A percentile compares a stretch with the other conserved stretches of the same genome.
Evolutionary conservation across 1,140 invertebrate genomes (phyloP).

Genomic region (Teleopsis dalmanni): DNA sequence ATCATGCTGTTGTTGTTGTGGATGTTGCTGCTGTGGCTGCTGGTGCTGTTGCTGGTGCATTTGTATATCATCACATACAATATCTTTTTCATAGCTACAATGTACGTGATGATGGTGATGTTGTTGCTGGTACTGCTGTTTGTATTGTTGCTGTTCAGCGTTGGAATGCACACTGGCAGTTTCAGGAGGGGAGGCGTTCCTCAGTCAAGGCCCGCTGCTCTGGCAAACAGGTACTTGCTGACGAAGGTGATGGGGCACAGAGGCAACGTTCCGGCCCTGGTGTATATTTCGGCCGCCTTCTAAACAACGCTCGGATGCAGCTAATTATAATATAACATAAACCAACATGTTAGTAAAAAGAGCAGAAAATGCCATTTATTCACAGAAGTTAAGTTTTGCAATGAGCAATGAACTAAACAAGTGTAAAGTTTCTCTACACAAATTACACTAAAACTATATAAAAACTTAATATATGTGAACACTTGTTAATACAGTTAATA

Average conservation of each 20-base stretch:
- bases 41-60: slow-evolving; percentile 17
- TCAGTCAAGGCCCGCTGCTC: slow-evolving; percentile 46
- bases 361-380: too few relatives aligned
- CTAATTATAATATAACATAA: slow-evolving; percentile 26
- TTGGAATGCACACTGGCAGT: slow-evolving; percentile 40
- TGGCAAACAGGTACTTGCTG: slow-evolving; percentile 45
- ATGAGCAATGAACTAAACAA: too few relatives aligned
- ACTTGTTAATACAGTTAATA: too few relatives aligned
- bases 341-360: too few relatives aligned
- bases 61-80: slow-evolving; percentile 40
- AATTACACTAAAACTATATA: too few relatives aligned
- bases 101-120: slow-evolving; percentile 39
- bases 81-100: slow-evolving; percentile 43
- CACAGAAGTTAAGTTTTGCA: too few relatives aligned
- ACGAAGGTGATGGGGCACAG: slow-evolving; percentile 46
- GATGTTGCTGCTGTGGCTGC: slow-evolving; percentile 12
- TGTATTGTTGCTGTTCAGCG: slow-evolving; percentile 20
- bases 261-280: slow-evolving; percentile 44
- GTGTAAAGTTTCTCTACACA: too few relatives aligned
- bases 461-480: too few relatives aligned
- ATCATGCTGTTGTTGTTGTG: slow-evolving; percentile 7
- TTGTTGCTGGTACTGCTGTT: slow-evolving; percentile 20
- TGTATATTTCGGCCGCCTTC: slow-evolving; percentile 47
- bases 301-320: slow-evolving; percentile 58
- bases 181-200: slow-evolving; percentile 45